phyloP scores from a whole-genome alignment of 2,113 vertebrate genomes.

The Meleagris gallopavo region DNA sequence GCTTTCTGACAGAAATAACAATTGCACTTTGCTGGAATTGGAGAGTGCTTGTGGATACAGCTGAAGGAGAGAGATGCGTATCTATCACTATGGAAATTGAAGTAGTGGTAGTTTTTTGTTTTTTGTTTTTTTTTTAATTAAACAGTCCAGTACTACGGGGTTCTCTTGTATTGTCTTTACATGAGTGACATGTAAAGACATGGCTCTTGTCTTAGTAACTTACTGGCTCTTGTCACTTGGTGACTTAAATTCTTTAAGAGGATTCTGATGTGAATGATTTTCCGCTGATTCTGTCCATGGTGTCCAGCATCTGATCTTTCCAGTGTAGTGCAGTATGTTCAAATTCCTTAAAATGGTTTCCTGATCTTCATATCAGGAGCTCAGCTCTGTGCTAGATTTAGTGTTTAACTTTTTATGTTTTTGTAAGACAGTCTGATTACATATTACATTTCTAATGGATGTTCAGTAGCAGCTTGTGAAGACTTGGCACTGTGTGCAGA shows the following conservation, averaged over 20 bases:
- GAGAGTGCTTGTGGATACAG: neutral
- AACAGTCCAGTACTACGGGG: neutral
- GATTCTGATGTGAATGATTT: neutral
- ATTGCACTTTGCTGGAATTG: neutral
- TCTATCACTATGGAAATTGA: neutral
- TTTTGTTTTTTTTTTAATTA: too few species aligned
- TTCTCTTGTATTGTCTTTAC: neutral
- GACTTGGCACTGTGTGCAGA: neutral
- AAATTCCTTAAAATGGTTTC: neutral
- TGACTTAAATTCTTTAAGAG: neutral
- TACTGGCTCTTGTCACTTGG: neutral
- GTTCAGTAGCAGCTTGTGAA: neutral
- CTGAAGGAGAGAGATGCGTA: neutral
- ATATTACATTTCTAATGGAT: neutral
- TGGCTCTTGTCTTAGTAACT: too few species aligned
- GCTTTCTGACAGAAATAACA: neutral
- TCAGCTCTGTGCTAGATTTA: neutral
- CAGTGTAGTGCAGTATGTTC: neutral
- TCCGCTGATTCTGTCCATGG: neutral
- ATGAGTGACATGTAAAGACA: too few species aligned
- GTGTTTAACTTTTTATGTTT: neutral
- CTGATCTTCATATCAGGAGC: neutral
- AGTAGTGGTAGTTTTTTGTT: too few species aligned
- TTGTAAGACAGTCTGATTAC: neutral
- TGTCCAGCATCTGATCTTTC: neutral